A percentile compares a stretch with the other conserved stretches of the same genome.
These are phyloP conservation scores for Anser brachyrhynchus DNA, from an alignment of 2,113 vertebrate species.

Conservation along the genomic window DNA sequence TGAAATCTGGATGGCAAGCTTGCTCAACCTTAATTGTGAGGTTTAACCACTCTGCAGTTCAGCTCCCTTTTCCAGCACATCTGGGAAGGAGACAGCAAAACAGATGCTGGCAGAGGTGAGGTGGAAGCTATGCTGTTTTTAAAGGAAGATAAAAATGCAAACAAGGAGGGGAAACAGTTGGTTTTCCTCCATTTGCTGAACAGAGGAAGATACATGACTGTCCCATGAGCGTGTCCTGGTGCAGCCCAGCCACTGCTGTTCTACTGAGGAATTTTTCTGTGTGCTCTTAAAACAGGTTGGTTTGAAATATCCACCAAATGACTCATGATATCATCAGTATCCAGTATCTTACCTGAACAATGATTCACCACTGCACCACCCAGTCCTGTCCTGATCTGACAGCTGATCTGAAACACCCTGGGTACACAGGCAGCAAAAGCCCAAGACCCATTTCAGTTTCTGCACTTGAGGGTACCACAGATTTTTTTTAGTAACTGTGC, in stretches of 20 bases:
- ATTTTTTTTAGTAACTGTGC: not conserved
- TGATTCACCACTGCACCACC: not conserved
- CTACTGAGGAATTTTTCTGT: not conserved
- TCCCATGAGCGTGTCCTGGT: not conserved
- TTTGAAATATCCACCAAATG: conserved; percentile 10
- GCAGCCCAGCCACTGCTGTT: not conserved
- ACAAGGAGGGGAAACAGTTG: not conserved
- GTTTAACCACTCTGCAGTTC: not conserved
- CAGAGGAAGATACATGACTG: not conserved
- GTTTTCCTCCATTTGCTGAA: not conserved
- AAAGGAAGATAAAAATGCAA: not conserved
- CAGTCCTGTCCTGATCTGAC: not conserved
- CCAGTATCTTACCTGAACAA: not conserved
- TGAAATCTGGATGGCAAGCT: not conserved
- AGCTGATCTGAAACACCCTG: not conserved
- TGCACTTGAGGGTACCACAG: not conserved
- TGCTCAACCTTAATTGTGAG: not conserved
- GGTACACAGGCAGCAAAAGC: not conserved
- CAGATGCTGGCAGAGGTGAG: not conserved
- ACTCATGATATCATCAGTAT: not conserved
- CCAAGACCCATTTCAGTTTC: not conserved
- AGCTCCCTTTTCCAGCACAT: not conserved
- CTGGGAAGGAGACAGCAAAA: conserved; percentile 5
- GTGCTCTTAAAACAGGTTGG: not conserved
- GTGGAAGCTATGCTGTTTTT: not conserved